Conservation (phyloP, 2,888 invertebrate genomes). For the Peribatodes rhomboidaria region DNA sequence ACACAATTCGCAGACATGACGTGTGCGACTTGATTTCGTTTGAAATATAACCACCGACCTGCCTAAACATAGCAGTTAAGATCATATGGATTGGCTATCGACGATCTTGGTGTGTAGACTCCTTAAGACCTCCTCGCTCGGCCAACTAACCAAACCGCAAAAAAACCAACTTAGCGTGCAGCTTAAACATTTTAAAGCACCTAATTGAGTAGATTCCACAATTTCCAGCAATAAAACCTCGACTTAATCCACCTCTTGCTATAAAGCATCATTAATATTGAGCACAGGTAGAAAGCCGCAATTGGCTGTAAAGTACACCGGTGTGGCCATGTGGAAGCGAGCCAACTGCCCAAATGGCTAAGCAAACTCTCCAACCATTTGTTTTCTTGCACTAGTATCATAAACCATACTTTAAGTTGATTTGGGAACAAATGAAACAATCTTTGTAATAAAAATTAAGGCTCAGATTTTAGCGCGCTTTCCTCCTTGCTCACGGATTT, state of each 20-base stretch:
- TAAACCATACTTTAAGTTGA: not conserved
- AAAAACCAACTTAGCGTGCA: not conserved
- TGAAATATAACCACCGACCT: too few relatives aligned
- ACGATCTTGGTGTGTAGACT: too few relatives aligned
- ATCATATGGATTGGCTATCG: too few relatives aligned
- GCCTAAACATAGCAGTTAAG: too few relatives aligned
- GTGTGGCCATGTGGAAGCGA: conserved; percentile 6
- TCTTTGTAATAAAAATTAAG: too few relatives aligned
- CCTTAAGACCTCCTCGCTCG: too few relatives aligned
- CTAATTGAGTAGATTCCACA: conserved; percentile 1
- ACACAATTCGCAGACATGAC: too few relatives aligned
- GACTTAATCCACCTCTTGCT: not conserved
- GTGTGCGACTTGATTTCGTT: too few relatives aligned
- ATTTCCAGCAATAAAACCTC: not conserved
- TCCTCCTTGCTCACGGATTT: too few relatives aligned
- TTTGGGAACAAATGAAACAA: too few relatives aligned
- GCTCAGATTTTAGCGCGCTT: too few relatives aligned
- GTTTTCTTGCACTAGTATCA: conserved; percentile 6
- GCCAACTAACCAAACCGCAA: not conserved
- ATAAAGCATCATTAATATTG: conserved; percentile 27
- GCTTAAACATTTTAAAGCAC: not conserved
- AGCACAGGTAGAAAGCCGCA: conserved; percentile 12
- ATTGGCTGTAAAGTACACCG: conserved; percentile 14
- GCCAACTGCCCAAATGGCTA: conserved; percentile 18
- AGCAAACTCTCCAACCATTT: not conserved